Conservation (phyloP, 1,140 invertebrate species). For the Drosophila repleta region DNA sequence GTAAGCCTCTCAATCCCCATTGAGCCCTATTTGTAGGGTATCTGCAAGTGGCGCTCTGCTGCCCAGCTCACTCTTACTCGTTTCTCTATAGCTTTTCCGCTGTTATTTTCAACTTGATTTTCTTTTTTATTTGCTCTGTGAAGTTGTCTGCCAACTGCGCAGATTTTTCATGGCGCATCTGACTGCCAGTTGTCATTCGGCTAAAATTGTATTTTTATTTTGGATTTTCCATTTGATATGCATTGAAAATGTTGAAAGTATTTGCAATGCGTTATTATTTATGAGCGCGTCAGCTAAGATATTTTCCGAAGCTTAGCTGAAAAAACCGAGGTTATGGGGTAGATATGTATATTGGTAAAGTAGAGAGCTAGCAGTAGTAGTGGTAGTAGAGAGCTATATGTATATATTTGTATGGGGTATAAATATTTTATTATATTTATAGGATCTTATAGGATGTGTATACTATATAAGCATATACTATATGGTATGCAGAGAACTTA, state of each 20-base stretch:
- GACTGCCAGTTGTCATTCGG: slow-evolving; percentile 7
- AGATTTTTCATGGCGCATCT: slow-evolving; percentile 26
- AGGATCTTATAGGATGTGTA: not conserved
- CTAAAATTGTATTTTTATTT: slow-evolving; percentile 1
- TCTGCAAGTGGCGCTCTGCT: not conserved
- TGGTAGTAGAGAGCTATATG: too few relatives aligned
- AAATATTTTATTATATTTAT: too few relatives aligned
- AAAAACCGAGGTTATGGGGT: not conserved
- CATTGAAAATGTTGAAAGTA: slow-evolving; percentile 36
- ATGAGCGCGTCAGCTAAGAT: slow-evolving; percentile 12
- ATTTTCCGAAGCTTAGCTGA: not conserved
- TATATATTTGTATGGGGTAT: too few relatives aligned
- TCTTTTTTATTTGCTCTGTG: slow-evolving; percentile 10
- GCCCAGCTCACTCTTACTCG: not conserved
- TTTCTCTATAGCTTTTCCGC: not conserved
- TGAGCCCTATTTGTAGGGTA: not conserved
- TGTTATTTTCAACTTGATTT: not conserved
- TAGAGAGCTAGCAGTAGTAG: too few relatives aligned
- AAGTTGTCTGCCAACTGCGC: slow-evolving; percentile 28
- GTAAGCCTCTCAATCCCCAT: too few relatives aligned
- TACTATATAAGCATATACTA: not conserved
- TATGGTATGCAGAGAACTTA: not conserved
- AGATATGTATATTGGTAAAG: too few relatives aligned
- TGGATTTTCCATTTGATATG: slow-evolving; percentile 23
- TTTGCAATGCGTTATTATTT: slow-evolving; percentile 21